Evolutionary conservation across 2,888 invertebrate species (phyloP).

Genomic region (Leptopilina syphax): DNA sequence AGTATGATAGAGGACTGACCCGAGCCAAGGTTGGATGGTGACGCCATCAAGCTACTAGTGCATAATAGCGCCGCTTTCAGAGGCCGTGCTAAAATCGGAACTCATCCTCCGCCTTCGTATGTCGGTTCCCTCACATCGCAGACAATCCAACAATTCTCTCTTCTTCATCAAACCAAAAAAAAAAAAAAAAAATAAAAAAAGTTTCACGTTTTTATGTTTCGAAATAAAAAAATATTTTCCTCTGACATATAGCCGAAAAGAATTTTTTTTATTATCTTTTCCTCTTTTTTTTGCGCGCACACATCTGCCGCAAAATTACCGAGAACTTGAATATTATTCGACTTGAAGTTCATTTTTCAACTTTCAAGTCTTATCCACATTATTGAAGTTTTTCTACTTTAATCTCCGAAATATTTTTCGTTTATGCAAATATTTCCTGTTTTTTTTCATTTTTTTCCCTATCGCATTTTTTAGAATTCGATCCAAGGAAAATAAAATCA

Average conservation of each 20-base stretch:
- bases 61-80: conserved; percentile 73
- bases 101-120: conserved; percentile 58
- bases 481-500: no score
- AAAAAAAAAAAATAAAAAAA: no score
- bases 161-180: background rate
- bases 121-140: conserved; percentile 1
- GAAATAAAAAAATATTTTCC: background rate
- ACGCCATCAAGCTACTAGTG: conserved; percentile 76
- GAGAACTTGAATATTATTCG: no score
- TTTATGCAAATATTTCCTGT: no score
- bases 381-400: no score
- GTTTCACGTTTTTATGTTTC: background rate
- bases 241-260: no score
- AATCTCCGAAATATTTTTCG: no score
- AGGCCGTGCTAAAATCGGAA: conserved; percentile 69
- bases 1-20: conserved; percentile 76
- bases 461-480: no score
- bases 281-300: background rate
- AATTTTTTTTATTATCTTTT: background rate
- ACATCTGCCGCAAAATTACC: no score
- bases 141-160: conserved; percentile 28
- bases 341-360: no score
- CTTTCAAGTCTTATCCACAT: no score
- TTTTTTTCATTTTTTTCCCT: no score
- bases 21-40: conserved; percentile 76